Conservation (phyloP, 2,113 vertebrate genomes). For the Rhea americana region DNA sequence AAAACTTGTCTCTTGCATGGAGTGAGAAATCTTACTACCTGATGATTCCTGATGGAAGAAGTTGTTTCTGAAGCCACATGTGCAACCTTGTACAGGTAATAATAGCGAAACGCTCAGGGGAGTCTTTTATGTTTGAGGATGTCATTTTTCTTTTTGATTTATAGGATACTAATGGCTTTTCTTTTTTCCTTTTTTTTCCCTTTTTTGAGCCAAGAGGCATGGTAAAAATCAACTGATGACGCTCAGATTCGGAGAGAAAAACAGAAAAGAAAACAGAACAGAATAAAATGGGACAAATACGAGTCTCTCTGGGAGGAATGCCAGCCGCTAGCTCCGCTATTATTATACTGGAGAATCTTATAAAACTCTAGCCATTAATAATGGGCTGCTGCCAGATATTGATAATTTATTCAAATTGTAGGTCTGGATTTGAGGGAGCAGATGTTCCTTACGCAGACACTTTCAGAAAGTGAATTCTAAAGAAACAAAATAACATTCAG, state of each 20-base stretch:
- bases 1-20: constrained; percentile 65
- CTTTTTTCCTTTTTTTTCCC: not conserved
- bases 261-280: constrained; percentile 1
- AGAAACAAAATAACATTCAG: constrained; percentile 63
- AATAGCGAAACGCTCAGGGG: constrained; percentile 71
- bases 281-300: constrained; percentile 45
- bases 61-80: constrained; percentile 57
- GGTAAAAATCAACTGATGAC: constrained; percentile 35
- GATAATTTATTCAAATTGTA: constrained; percentile 85
- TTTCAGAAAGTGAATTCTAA: constrained; percentile 74
- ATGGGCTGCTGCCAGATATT: constrained; percentile 73
- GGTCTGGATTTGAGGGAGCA: constrained; percentile 77
- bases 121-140: constrained; percentile 61
- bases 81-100: constrained; percentile 74
- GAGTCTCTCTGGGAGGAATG: constrained; percentile 64
- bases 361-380: constrained; percentile 80
- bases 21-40: constrained; percentile 59
- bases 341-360: constrained; percentile 79
- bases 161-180: constrained; percentile 63
- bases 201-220: not conserved
- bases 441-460: constrained; percentile 79
- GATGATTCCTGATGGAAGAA: constrained; percentile 64
- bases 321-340: constrained; percentile 56
- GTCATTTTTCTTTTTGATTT: constrained; percentile 74
- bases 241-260: constrained; percentile 3